Evolutionary conservation across 2,888 invertebrate species (phyloP).

Genomic region (Eupeodes latifasciatus): DNA sequence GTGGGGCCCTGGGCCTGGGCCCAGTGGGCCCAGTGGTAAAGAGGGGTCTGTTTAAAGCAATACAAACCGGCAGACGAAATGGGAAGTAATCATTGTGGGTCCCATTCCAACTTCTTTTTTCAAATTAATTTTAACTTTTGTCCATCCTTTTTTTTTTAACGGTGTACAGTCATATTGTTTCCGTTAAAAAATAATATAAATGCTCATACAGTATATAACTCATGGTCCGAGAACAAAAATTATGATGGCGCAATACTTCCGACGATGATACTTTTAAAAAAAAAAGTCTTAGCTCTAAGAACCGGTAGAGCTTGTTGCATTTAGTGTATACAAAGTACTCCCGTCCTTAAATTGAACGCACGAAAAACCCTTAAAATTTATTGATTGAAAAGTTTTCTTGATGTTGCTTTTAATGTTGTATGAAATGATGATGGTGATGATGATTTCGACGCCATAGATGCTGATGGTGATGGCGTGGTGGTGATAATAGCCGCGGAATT

Average conservation of each 20-base stretch:
- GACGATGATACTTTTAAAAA: constrained; percentile 29
- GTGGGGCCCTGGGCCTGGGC: too few relatives aligned
- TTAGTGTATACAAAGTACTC: constrained; percentile 53
- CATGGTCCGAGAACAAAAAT: constrained; percentile 51
- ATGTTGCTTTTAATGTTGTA: constrained; percentile 61
- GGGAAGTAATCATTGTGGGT: too few relatives aligned
- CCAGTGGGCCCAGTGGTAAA: too few relatives aligned
- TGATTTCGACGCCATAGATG: constrained; percentile 14
- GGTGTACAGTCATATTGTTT: neutral
- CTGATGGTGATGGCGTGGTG: neutral
- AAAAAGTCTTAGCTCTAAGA: constrained; percentile 21
- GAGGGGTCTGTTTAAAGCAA: too few relatives aligned
- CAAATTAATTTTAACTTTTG: too few relatives aligned
- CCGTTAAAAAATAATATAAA: constrained; percentile 14
- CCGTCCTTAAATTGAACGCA: neutral
- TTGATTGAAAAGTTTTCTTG: constrained; percentile 69
- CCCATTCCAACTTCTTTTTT: too few relatives aligned
- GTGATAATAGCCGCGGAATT: constrained; percentile 32
- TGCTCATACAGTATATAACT: neutral
- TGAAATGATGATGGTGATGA: constrained; percentile 28
- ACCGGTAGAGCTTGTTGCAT: constrained; percentile 27
- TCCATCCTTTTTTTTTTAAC: constrained; percentile 14
- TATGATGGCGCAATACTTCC: constrained; percentile 60
- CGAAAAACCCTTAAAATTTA: constrained; percentile 49
- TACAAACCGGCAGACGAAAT: too few relatives aligned